Evolutionary conservation across 92 coral and sea anemone genomes (phyloP), one percentile per base, ranked within the genome.

Genomic region (Palythoa grandis): DNA sequence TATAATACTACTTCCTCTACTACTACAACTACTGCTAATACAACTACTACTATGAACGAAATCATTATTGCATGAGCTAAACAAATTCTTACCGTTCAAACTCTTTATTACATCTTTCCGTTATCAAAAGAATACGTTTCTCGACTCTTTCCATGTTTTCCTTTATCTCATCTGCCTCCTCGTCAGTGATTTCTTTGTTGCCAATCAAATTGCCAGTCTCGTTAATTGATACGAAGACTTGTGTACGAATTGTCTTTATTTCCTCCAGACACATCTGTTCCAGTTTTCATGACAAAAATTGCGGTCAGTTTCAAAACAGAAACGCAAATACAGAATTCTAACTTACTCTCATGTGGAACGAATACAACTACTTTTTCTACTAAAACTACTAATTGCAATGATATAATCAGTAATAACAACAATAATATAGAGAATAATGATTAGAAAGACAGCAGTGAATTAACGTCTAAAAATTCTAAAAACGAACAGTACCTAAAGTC

Each of bases 251-350:
- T n/a, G 43, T 48, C 17, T 80, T 74, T 3, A 65, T 65, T 29
- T 80, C 85, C 73, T 66, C 85, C 5, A 80, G 63, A 50, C 63
- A 66, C 85, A 65, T 53, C 85, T 80, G 84, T 15, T 17, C 50
- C 50, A 43, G 50, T 43, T 43, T 43, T 58, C 79, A 75, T 17
- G 39, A 47, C 8, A 4, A 75, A 75, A 22, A 50, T 11, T 35
- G 12, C 11, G 12, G 43, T 23, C 38, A 70, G 17, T 4, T 19
- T 1, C 38, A 70, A 12, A 70, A 7, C 11, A 70, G 10, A 14
- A 70, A 23, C 40, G 24, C 38, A 11, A 70, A 43, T 43, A 3
- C 50, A 1, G 9, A 43, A 4, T 5, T 3, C 50, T 5, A 43
- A 5, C 50, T 8, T 4, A 5, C 9, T 43, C 6, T 3, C 9